Conservation (phyloP, 1,140 invertebrate genomes). For the Aphis gossypii region DNA sequence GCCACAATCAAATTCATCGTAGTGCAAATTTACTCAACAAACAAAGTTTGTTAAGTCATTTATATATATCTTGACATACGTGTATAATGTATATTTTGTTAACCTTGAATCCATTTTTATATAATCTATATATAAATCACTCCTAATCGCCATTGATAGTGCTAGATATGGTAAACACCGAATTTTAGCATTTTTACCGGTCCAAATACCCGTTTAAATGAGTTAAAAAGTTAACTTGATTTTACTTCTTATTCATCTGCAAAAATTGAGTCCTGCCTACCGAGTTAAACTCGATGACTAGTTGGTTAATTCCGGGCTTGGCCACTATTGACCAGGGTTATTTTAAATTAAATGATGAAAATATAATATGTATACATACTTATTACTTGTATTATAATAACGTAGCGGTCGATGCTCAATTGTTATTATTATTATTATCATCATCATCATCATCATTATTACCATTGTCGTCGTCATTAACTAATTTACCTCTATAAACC, state of each 20-base stretch:
- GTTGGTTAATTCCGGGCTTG: neutral
- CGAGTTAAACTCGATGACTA: neutral
- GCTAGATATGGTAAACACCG: too few species aligned
- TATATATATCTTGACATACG: neutral
- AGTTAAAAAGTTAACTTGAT: neutral
- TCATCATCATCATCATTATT: neutral
- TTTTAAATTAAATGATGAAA: neutral
- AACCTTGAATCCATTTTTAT: neutral
- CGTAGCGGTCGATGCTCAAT: slow-evolving; percentile 7
- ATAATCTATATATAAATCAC: neutral
- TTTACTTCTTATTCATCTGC: neutral
- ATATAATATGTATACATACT: neutral
- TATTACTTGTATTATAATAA: neutral
- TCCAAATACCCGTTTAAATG: neutral
- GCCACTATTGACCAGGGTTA: neutral
- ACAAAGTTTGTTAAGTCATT: neutral
- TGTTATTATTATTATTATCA: slow-evolving; percentile 16
- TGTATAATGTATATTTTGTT: neutral
- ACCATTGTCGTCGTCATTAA: neutral
- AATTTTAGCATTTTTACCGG: too few species aligned
- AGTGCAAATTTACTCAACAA: neutral
- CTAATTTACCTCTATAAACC: neutral
- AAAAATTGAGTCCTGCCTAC: neutral
- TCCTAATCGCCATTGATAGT: neutral
- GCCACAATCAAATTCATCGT: neutral